phyloP scores from a whole-genome alignment of 2,888 invertebrate species.

The Epirrhoe tristata region DNA sequence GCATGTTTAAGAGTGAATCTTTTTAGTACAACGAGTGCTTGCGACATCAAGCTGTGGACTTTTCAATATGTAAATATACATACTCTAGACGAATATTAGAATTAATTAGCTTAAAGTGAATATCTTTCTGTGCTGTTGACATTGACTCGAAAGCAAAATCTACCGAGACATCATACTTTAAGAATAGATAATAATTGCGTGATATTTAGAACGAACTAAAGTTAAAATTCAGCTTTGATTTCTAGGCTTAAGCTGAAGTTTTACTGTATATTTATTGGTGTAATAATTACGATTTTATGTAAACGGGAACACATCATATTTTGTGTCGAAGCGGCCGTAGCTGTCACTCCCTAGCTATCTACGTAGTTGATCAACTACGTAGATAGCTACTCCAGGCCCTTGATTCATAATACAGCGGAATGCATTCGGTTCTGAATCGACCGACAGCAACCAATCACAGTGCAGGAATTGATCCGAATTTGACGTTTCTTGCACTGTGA shows the following conservation, averaged over 20 bases:
- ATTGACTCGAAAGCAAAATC: conserved; percentile 26
- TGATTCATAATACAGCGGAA: too few relatives aligned
- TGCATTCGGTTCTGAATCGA: too few relatives aligned
- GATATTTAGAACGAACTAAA: conserved; percentile 3
- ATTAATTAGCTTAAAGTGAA: conserved; percentile 74
- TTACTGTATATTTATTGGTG: not conserved
- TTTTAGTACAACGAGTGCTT: conserved; percentile 25
- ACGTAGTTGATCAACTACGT: too few relatives aligned
- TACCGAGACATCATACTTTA: not conserved
- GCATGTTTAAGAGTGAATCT: conserved; percentile 13
- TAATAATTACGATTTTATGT: not conserved
- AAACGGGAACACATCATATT: not conserved
- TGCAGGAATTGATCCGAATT: too few relatives aligned
- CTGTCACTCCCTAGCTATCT: too few relatives aligned
- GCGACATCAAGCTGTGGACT: conserved; percentile 55
- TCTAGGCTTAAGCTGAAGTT: not conserved
- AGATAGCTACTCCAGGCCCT: too few relatives aligned
- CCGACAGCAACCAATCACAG: too few relatives aligned
- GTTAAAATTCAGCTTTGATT: not conserved
- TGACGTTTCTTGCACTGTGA: too few relatives aligned
- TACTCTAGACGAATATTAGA: conserved; percentile 75
- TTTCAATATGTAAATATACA: conserved; percentile 65
- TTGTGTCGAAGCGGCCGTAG: too few relatives aligned
- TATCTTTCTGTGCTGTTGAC: conserved; percentile 66
- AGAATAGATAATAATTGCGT: not conserved